Base-by-base conservation (phyloP, 2,888 invertebrate species). In the Torymus aiolomorphi region DNA sequence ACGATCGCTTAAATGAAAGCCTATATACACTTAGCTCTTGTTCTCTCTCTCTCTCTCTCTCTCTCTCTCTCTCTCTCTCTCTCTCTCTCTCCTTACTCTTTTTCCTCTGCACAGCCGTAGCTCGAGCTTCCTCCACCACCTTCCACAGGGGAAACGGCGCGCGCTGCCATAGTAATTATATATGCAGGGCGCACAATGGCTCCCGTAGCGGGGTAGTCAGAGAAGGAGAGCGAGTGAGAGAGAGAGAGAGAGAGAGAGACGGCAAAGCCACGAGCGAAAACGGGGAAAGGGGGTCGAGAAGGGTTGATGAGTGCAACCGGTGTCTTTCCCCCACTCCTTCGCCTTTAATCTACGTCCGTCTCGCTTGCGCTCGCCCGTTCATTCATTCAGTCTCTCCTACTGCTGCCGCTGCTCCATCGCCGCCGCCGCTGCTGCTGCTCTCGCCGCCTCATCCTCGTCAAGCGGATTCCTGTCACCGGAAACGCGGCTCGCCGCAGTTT, bases 241-340 rank as follows among this genome's bases (percentile, higher is more conserved):
- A 54, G 49, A 65, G 77, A 51, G 10, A 24, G 77, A 62, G 63
- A 62, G 71, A 18, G 54, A 49, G 51, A n/a, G 52, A 63, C 76
- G 72, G 73, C 61, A 67, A 78, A 67, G 67, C 77, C 59, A 20
- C 10, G 62, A 70, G 69, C 57, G 76, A 73, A 57, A 71, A 20
- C 54, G 73, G n/a, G 69, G 70, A n/a, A 59, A 76, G 70, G 72
- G 67, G 71, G 49, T 31, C 73, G 80, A 67, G 88, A 88, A 88
- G 88, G 88, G 88, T 89, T 89, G 89, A 89, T 89, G 88, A 89
- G 89, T 88, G 89, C 88, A 89, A 89, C 89, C 89, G 89, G 89
- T 89, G 89, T 89, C 89, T 88, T 88, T 87, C 86, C 88, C 89
- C 89, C 88, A 84, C 86, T 80, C 63, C 62, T 24, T 52, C 74